These are phyloP conservation scores for Camelus dromedarius DNA, from an alignment of 2,113 vertebrate species.

Conservation along the genomic window DNA sequence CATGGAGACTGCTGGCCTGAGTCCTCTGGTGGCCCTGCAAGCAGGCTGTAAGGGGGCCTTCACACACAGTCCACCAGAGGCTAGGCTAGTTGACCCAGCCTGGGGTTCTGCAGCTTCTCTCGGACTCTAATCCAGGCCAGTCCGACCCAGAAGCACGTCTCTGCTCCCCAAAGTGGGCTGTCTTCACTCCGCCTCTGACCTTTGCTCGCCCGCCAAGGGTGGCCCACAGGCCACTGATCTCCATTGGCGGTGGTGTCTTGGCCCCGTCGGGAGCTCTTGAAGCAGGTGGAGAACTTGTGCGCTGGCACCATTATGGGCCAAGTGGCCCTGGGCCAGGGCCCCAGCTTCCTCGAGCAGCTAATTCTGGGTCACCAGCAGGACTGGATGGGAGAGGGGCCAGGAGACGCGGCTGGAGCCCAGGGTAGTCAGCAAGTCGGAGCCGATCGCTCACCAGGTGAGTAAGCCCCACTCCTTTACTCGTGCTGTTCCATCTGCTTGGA, in stretches of 20 bases:
- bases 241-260: neutral
- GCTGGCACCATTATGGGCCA: no score
- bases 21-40: neutral
- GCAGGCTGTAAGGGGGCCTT: no score
- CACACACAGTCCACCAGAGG: no score
- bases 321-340: neutral
- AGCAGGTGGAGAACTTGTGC: neutral
- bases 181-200: neutral
- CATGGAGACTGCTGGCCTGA: neutral
- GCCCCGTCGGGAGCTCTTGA: accelerated
- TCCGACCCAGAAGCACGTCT: neutral
- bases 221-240: neutral
- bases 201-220: neutral
- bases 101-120: neutral
- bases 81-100: neutral
- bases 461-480: neutral
- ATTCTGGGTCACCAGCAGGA: neutral
- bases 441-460: neutral
- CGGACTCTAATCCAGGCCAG: neutral
- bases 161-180: neutral
- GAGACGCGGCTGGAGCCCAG: neutral
- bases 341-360: neutral
- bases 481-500: neutral
- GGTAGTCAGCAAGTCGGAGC: neutral
- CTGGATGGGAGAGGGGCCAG: neutral